Base-by-base conservation (phyloP, 2,797 vertebrate genomes). In the Girardinus metallicus region DNA sequence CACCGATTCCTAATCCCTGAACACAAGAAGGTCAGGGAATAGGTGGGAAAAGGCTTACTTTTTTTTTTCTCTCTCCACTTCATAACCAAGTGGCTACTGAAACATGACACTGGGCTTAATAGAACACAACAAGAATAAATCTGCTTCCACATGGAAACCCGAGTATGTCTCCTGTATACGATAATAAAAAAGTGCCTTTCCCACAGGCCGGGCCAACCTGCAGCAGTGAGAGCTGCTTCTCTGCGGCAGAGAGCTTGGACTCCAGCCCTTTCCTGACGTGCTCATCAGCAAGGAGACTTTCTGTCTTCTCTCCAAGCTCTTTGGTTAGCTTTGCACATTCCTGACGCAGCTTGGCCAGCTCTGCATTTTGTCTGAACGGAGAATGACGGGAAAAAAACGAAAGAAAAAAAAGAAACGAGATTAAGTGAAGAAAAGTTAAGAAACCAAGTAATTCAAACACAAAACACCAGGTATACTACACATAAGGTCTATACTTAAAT, bases 331-430 rank as follows among this genome's bases (percentile, higher is more conserved):
- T 97, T 89, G 88, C 85, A 82, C 97, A 97, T 91, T 99, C 98
- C 87, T 99, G 98, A 41, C 96, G 96, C 82, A 99, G 90, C 90
- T 99, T 99, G 71, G 98, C 98, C 93, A 99, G 87, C 92, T 99
- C 98, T 0, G 97, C 95, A 0, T 99, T 99, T 88, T 99, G 98
- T 92, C 98, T 99, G 91, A 84, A 66, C 29, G 77, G n/a, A 81
- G 55, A 76, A 73, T 15, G 34, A 79, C 36, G 78, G 55, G 60
- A 18, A 26, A 39, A 74, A 31, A 36, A 39, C 68, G 31, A 5
- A 21, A 5, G 7, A 18, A 18, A 49, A 18, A 1, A 11, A 44
- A 5, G 12, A 53, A 26, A 51, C 21, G 53, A 62, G 36, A 83
- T 6, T 34, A n/a, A 47, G 9, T 80, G 4, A 80, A 71, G 60